Evolutionary conservation across 2,888 invertebrate species (phyloP), one percentile per base, ranked within the genome.

Genomic region (Cheilosia urbana): DNA sequence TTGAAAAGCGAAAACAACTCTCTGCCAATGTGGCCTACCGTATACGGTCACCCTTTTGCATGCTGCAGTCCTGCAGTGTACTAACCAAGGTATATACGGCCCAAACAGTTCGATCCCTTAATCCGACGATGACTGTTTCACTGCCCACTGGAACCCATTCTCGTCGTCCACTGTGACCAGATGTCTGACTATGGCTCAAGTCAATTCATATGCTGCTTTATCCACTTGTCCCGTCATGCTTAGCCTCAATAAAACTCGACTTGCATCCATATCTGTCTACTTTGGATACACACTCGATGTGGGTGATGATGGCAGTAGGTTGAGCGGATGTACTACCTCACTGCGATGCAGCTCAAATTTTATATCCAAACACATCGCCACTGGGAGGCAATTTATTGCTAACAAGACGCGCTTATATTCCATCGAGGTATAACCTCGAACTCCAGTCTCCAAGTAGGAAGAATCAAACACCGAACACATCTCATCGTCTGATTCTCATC

Each of bases 281-380:
- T 82, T 62, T 66, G 17, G 40, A 17, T 55, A 47, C 45, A 58
- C 65, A 62, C 24, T 62, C 53, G 65, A 45, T 47, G 51, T 17
- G 68, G 51, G 37, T 55, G 47, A 45, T 60, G 65, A 40, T 69
- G 66, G 49, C 42, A 58, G 49, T 71, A 80, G 69, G 69, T 84
- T 79, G 79, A 84, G 27, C 84, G 80, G 83, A 84, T 84, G 68
- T 84, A 45, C 73, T 75, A 79, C 78, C 63, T 78, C 60, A 51
- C 58, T 78, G 62, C 57, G 58, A 42, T 72, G 62, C 62, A 84
- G 75, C 69, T 75, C 80, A 65, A 66, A 69, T 75, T 4, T 45
- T 34, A 69, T 79, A 79, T 69, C 73, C 19, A 68, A 78, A 78
- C 72, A 73, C 51, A 83, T 78, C 47, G 24, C 55, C 72, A 76